Base-by-base conservation (phyloP, 2,797 vertebrate species). In the Cirrhinus molitorella region DNA sequence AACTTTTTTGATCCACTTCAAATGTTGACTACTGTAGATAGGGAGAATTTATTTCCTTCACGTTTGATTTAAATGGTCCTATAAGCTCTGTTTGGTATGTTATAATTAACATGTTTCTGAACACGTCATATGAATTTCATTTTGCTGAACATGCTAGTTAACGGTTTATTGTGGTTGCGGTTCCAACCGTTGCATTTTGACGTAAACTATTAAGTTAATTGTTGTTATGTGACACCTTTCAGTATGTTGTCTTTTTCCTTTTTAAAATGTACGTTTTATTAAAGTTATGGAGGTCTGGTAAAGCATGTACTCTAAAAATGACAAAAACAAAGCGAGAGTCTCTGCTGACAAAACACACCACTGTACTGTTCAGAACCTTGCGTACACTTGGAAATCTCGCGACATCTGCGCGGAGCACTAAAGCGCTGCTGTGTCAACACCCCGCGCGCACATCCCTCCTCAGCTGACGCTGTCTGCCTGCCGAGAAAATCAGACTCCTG, bases 401-500 rank as follows among this genome's bases (percentile, higher is more conserved):
- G 81, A 83, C 53, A 77, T 47, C 21, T 23, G 49, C 0, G 25
- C n/a, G 80, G 45, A 63, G 66, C 53, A 47, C 55, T 16, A 34
- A 40, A 80, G 77, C 68, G 76, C 75, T 23, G 77, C 61, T 83
- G 80, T 83, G 85, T 82, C 79, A 79, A 79, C 81, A 79, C 68
- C 68, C 80, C 74, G 45, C 17, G 65, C 74, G n/a, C 84, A 85
- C 88, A 88, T 87, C 84, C 57, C 77, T 85, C 66, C 78, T 75
- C 83, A 66, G 85, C 87, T 82, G 85, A 87, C 74, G 75, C 84
- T 63, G 85, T 76, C 63, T 83, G 85, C 63, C 49, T 81, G 84
- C 51, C 70, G 72, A 85, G 84, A 59, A 80, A 72, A 17, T 16
- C 73, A 13, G 17, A 79, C 63, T 68, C 9, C 19, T n/a, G 49